Conservation (phyloP, 2,888 invertebrate genomes). For the Ophion ventricosus region DNA sequence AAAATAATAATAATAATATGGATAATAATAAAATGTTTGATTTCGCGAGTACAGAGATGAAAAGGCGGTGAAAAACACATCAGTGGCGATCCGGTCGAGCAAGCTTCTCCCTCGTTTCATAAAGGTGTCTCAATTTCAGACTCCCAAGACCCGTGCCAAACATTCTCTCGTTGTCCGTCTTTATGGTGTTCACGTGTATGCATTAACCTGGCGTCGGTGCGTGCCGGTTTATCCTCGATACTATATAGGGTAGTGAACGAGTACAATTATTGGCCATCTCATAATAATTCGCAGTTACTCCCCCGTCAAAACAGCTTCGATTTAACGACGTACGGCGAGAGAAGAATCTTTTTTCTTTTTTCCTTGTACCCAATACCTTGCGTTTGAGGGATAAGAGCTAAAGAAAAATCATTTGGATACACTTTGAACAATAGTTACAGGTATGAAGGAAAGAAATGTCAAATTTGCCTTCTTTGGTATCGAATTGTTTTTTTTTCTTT, state of each 20-base stretch:
- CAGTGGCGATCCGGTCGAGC: slow-evolving; percentile 63
- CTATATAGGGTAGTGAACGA: slow-evolving; percentile 6
- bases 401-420: too few species aligned
- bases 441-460: not conserved
- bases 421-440: too few species aligned
- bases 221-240: slow-evolving; percentile 5
- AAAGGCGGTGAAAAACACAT: slow-evolving; percentile 30
- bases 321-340: not conserved
- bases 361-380: too few species aligned
- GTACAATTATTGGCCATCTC: slow-evolving; percentile 10
- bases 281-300: slow-evolving; percentile 1
- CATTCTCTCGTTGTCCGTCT: slow-evolving; percentile 32
- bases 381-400: too few species aligned
- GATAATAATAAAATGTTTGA: slow-evolving; percentile 29
- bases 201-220: slow-evolving; percentile 24
- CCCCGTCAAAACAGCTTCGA: not conserved
- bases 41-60: slow-evolving; percentile 19
- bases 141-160: slow-evolving; percentile 53
- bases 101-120: slow-evolving; percentile 65
- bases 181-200: slow-evolving; percentile 24
- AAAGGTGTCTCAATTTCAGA: slow-evolving; percentile 67
- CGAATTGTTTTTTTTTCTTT: slow-evolving; percentile 13
- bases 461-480: not conserved
- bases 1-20: slow-evolving; percentile 19
- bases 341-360: not conserved